phyloP scores from a whole-genome alignment of 2,113 vertebrate genomes.

The Pelmatolapia mariae region DNA sequence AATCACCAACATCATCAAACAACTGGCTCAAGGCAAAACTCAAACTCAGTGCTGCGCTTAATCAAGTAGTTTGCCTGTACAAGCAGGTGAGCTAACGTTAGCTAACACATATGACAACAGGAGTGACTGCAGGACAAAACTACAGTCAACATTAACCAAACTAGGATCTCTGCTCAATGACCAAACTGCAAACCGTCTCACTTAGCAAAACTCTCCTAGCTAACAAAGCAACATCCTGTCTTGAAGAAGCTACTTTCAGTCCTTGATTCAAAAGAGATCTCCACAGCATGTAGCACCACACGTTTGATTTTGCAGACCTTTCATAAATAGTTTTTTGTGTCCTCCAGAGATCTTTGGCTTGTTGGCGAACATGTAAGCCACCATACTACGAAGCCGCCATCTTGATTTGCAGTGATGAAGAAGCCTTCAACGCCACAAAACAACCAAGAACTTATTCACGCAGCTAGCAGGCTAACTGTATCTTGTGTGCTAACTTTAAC shows the following conservation, averaged over 20 bases:
- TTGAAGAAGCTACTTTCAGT: background rate
- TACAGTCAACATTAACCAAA: background rate
- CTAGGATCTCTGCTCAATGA: background rate
- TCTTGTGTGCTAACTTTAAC: background rate
- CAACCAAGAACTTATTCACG: background rate
- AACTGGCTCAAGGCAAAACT: fast-evolving
- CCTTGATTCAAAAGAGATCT: background rate
- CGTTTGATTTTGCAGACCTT: background rate
- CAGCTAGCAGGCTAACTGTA: background rate
- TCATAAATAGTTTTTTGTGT: background rate
- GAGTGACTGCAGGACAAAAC: background rate
- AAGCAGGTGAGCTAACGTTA: background rate
- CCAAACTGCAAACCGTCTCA: background rate
- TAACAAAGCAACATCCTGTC: background rate
- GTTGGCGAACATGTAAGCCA: background rate
- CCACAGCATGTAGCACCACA: fast-evolving
- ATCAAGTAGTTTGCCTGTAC: background rate
- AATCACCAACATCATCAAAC: background rate
- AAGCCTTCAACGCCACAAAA: background rate
- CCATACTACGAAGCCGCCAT: background rate
- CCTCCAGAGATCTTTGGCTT: background rate
- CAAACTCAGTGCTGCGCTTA: background rate
- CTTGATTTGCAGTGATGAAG: background rate
- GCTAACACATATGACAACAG: background rate
- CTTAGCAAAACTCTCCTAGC: background rate